These are phyloP conservation scores for Pherbina coryleti DNA, from an alignment of 2,888 invertebrate genomes.

Conservation along the genomic window DNA sequence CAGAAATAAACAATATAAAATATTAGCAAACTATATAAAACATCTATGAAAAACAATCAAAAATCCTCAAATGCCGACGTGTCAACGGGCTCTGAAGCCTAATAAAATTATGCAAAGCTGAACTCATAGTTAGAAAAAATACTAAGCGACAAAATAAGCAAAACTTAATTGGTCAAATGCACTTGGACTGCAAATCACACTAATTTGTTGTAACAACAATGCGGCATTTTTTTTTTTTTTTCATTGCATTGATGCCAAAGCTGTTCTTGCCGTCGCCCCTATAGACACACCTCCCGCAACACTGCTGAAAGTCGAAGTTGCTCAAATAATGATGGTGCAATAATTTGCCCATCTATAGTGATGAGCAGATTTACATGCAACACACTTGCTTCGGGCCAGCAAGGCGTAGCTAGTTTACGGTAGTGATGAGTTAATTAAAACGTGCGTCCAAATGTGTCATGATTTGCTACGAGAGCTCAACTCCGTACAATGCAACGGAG, in stretches of 20 bases:
- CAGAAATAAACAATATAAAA: conserved; percentile 38
- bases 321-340: conserved; percentile 44
- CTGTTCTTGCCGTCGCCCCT: neutral
- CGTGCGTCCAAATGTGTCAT: conserved; percentile 58
- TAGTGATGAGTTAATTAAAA: conserved; percentile 62
- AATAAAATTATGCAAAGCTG: conserved; percentile 29
- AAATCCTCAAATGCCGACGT: conserved; percentile 35
- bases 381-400: conserved; percentile 40
- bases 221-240: conserved; percentile 5
- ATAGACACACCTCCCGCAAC: neutral
- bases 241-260: neutral
- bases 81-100: conserved; percentile 37
- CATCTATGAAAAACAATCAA: conserved; percentile 44
- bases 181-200: conserved; percentile 64
- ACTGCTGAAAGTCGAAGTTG: neutral
- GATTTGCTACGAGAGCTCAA: neutral
- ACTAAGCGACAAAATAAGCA: conserved; percentile 30
- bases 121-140: conserved; percentile 34
- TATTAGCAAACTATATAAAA: conserved; percentile 35
- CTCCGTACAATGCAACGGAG: neutral
- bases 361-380: conserved; percentile 67
- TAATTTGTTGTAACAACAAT: conserved; percentile 51
- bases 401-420: conserved; percentile 17
- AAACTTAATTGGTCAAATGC: conserved; percentile 51
- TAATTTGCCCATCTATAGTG: conserved; percentile 62